A percentile compares a stretch with the other conserved stretches of the same genome.
Evolutionary conservation across 2,888 invertebrate genomes (phyloP).

Genomic region (Zhengitettix transpicula): DNA sequence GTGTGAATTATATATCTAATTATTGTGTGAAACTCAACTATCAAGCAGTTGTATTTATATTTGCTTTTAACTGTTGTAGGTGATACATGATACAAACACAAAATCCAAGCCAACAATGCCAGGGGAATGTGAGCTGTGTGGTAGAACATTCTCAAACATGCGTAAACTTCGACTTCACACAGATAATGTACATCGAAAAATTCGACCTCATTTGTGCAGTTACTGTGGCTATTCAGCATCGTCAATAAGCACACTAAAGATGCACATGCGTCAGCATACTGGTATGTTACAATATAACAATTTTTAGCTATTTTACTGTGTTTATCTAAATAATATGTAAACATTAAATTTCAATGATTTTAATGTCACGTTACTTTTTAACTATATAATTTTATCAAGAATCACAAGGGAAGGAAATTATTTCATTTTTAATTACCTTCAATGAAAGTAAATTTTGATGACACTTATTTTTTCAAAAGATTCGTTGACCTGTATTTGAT

Average conservation of each 20-base stretch:
- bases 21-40: no score
- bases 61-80: constrained; percentile 1
- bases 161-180: constrained; percentile 36
- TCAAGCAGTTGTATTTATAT: no score
- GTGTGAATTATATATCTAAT: no score
- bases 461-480: no score
- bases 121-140: constrained; percentile 40
- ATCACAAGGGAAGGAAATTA: no score
- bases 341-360: no score
- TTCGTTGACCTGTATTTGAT: no score
- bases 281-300: constrained; percentile 29
- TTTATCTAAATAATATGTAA: no score
- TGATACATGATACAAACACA: constrained; percentile 4
- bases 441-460: no score
- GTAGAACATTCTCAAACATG: constrained; percentile 36
- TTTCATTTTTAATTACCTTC: no score
- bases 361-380: no score
- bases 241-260: constrained; percentile 43
- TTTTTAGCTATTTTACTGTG: neutral
- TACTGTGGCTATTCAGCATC: constrained; percentile 50
- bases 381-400: no score
- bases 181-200: constrained; percentile 46
- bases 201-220: constrained; percentile 46
- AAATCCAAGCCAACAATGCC: constrained; percentile 14
- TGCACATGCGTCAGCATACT: constrained; percentile 54